phyloP scores from a whole-genome alignment of 2,888 invertebrate species.

The Lacanobia oleracea region DNA sequence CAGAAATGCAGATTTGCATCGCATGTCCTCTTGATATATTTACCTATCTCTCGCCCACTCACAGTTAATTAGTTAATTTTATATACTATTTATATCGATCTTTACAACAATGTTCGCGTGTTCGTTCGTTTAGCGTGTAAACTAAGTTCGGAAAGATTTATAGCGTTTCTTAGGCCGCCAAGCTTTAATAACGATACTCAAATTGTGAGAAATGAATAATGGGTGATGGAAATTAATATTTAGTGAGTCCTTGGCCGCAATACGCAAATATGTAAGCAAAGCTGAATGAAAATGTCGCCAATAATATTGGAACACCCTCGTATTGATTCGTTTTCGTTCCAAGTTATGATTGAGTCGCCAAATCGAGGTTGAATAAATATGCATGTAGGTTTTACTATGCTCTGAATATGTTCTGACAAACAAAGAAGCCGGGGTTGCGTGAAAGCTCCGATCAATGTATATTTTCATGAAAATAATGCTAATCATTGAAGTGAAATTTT shows the following conservation, averaged over 20 bases:
- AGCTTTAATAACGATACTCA: conserved; percentile 36
- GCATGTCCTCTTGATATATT: conserved; percentile 44
- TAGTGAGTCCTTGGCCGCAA: conserved; percentile 39
- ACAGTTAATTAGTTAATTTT: conserved; percentile 51
- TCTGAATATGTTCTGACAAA: conserved; percentile 46
- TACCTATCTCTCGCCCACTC: conserved; percentile 47
- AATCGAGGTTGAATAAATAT: conserved; percentile 66
- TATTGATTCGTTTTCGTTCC: conserved; percentile 61
- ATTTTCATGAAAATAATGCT: conserved; percentile 39
- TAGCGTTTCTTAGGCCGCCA: conserved; percentile 38
- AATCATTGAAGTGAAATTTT: conserved; percentile 37
- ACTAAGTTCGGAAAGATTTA: conserved; percentile 51
- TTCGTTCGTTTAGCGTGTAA: conserved; percentile 54
- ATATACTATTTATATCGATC: conserved; percentile 37
- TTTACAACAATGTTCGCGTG: conserved; percentile 64
- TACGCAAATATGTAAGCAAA: conserved; percentile 28
- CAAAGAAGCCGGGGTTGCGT: conserved; percentile 30
- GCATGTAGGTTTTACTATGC: conserved; percentile 50
- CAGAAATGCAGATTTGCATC: conserved; percentile 24
- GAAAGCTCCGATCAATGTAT: conserved; percentile 20
- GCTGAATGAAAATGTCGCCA: conserved; percentile 56
- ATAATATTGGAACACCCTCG: conserved; percentile 29
- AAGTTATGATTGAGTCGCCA: conserved; percentile 56
- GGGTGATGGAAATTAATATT: conserved; percentile 47
- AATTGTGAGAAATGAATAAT: conserved; percentile 33